Percentiles rank a stretch among this genome's conserved stretches.
phyloP scores from a whole-genome alignment of 2,113 vertebrate species.

The Erinaceus europaeus region DNA sequence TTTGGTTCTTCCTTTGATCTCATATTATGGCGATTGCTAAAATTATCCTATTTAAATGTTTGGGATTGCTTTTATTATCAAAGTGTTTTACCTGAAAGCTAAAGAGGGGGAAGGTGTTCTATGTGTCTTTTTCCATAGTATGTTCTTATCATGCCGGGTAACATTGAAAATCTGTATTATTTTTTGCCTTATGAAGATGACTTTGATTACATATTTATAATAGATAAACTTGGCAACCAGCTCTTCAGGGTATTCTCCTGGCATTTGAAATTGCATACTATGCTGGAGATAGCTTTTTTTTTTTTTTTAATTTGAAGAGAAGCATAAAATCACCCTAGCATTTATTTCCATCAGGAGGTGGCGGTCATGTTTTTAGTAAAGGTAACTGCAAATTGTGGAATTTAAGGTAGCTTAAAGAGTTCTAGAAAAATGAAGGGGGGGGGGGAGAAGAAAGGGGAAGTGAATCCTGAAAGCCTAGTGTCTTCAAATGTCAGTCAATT shows the following conservation, averaged over 20 bases:
- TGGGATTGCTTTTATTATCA: not conserved
- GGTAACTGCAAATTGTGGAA: not conserved
- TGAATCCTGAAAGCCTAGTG: not conserved
- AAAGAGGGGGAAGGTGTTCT: not conserved
- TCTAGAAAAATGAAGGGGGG: not conserved
- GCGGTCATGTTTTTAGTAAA: not conserved
- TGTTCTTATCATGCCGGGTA: not conserved
- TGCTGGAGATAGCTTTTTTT: not conserved
- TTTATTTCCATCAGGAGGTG: slow-evolving; percentile 19
- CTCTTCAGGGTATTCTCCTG: not conserved
- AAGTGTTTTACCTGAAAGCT: not conserved
- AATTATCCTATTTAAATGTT: slow-evolving; percentile 29
- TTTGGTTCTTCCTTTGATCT: slow-evolving; percentile 22
- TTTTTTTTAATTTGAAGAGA: slow-evolving; percentile 36
- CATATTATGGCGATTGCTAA: not conserved
- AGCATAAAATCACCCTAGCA: slow-evolving; percentile 20
- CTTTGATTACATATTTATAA: slow-evolving; percentile 15
- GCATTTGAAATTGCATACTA: slow-evolving; percentile 19
- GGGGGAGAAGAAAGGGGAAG: not conserved
- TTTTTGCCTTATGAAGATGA: not conserved
- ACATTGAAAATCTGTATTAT: not conserved
- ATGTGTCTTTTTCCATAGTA: not conserved
- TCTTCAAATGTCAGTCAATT: slow-evolving; percentile 51
- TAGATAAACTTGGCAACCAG: not conserved
- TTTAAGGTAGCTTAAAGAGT: slow-evolving; percentile 36